Percentiles rank a stretch among this genome's conserved stretches.
These are phyloP conservation scores for Trichechus manatus DNA, from an alignment of 2,113 vertebrate genomes.

Conservation along the genomic window DNA sequence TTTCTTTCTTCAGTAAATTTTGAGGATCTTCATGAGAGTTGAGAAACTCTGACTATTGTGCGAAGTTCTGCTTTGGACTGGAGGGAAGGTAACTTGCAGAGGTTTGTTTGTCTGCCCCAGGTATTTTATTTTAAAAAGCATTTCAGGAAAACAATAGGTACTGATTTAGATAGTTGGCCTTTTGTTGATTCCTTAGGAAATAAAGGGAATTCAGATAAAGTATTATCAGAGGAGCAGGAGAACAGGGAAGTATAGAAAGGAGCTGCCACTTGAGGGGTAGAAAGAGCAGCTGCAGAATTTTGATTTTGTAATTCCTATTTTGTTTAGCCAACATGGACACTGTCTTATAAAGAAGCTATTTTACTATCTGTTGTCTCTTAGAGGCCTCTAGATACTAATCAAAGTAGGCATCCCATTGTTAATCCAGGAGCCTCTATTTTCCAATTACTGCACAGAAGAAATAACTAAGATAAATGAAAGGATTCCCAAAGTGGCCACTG, in stretches of 20 bases:
- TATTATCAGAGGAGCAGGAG: not conserved
- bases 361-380: not conserved
- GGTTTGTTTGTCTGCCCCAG: not conserved
- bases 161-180: not conserved
- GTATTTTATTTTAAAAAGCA: not conserved
- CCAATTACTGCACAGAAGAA: not conserved
- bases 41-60: not conserved
- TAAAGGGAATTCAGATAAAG: not conserved
- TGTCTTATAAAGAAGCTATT: not conserved
- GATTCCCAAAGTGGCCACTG: not conserved
- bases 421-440: not conserved
- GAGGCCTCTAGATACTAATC: not conserved
- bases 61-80: not conserved
- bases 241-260: not conserved
- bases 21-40: not conserved
- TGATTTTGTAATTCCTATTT: not conserved
- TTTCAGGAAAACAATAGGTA: not conserved
- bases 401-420: not conserved
- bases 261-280: not conserved
- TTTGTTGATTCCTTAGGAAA: not conserved
- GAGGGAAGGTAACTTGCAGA: not conserved
- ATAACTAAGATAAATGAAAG: not conserved
- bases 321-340: not conserved
- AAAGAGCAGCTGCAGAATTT: not conserved
- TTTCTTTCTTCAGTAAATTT: too few species aligned